These are phyloP conservation scores for Meleagris gallopavo DNA, from an alignment of 2,113 vertebrate species.

Conservation along the genomic window DNA sequence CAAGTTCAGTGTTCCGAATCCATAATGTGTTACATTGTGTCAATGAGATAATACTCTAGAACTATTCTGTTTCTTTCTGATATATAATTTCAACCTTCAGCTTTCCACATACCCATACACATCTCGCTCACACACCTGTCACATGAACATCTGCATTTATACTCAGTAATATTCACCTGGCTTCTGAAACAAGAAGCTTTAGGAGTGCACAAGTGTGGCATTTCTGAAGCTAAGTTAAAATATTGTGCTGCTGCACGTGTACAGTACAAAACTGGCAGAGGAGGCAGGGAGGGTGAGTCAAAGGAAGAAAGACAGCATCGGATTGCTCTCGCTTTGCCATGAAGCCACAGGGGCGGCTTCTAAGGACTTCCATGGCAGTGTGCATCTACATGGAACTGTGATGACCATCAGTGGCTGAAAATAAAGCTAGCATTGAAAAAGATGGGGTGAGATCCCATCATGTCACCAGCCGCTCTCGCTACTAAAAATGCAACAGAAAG, in stretches of 20 bases:
- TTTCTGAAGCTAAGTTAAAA: background rate
- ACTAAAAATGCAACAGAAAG: background rate
- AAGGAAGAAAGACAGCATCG: background rate
- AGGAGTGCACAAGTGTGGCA: background rate
- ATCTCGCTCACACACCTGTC: background rate
- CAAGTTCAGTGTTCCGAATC: background rate
- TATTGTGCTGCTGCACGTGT: background rate
- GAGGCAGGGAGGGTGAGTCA: background rate
- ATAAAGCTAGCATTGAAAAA: background rate
- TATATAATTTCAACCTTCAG: background rate
- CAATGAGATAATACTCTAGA: background rate
- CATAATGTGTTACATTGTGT: background rate
- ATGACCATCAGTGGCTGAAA: background rate
- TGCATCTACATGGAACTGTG: background rate
- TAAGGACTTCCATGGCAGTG: background rate
- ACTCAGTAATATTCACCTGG: background rate
- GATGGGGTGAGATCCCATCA: background rate
- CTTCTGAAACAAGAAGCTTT: background rate
- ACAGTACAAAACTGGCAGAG: background rate
- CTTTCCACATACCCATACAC: background rate
- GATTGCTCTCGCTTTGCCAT: background rate
- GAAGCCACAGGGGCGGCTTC: background rate
- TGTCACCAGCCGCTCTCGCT: background rate
- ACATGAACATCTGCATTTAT: background rate
- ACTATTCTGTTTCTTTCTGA: background rate